Evolutionary conservation across 2,113 vertebrate genomes (phyloP), one percentile per base, ranked within the genome.

Genomic region (Carassius auratus): DNA sequence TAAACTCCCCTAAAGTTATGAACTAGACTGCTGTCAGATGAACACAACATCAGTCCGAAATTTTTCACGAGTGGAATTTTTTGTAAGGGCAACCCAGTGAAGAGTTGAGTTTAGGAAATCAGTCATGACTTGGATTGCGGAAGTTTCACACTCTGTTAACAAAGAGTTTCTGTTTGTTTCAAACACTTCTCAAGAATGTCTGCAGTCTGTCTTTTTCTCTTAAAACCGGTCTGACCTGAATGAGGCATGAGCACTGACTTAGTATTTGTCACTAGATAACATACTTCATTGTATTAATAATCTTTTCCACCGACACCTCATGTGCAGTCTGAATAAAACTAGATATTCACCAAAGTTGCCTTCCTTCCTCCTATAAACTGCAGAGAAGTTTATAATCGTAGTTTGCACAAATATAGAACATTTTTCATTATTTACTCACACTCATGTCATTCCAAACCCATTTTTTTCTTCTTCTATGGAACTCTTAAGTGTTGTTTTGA

Each of bases 191-290:
- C 33, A 73, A 42, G 68, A 73, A 83, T 71, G 12, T 59, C 50
- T 42, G 8, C 17, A 52, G 3, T 57, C 48, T 7, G 15, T 83
- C 26, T 26, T 26, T 26, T 38, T 55, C 8, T 14, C 68, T 23
- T 73, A 33, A 81, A 87, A 87, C 88, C 83, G 21, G 88, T 83
- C 61, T 1, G 55, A 87, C 85, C 74, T 57, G 88, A 88, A 82
- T 82, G 69, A 82, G 45, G 19, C 42, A 66, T 71, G 81, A 83
- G 55, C 19, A 62, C 66, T 66, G 73, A 62, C 21, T 26, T 57
- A 77, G 69, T 45, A 61, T 74, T 78, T 48, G 74, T 79, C 50
- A 57, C 62, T 59, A 21, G 36, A 55, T 71, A 26, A 42, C 68
- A 71, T 59, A 23, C 45, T 83, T 38, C 14, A 57, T 57, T 23